phyloP scores from a whole-genome alignment of 2,113 vertebrate genomes.

The Macrotus californicus region DNA sequence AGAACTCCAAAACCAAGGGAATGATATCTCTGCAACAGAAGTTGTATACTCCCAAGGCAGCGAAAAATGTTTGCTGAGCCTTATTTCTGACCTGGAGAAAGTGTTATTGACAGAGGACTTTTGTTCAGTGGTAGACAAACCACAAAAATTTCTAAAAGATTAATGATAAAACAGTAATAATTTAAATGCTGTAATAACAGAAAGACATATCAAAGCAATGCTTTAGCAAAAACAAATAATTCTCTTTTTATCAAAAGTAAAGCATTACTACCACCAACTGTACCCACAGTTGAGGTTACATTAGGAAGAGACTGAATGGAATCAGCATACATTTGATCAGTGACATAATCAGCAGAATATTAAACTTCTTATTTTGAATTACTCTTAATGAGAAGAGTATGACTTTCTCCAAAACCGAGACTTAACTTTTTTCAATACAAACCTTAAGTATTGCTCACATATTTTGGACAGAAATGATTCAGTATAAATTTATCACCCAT shows the following conservation, averaged over 20 bases:
- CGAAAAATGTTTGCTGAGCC: conserved; percentile 94
- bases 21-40: conserved; percentile 97
- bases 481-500: neutral
- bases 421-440: neutral
- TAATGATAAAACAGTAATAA: neutral
- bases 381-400: neutral
- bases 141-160: neutral
- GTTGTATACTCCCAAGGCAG: conserved; percentile 94
- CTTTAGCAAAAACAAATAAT: neutral
- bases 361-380: neutral
- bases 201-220: neutral
- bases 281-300: neutral
- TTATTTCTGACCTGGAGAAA: conserved; percentile 90
- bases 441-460: neutral
- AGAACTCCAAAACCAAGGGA: conserved; percentile 90
- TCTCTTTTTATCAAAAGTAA: conserved; percentile 20
- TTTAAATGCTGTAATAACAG: neutral
- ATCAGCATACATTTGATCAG: neutral
- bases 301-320: neutral
- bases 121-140: neutral
- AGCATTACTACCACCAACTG: neutral
- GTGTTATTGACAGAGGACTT: neutral
- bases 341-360: neutral
- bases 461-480: neutral
- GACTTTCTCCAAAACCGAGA: neutral